A percentile compares a stretch with the other conserved stretches of the same genome.
Evolutionary conservation across 1,140 invertebrate genomes (phyloP).

Genomic region (Diorhabda carinulata): DNA sequence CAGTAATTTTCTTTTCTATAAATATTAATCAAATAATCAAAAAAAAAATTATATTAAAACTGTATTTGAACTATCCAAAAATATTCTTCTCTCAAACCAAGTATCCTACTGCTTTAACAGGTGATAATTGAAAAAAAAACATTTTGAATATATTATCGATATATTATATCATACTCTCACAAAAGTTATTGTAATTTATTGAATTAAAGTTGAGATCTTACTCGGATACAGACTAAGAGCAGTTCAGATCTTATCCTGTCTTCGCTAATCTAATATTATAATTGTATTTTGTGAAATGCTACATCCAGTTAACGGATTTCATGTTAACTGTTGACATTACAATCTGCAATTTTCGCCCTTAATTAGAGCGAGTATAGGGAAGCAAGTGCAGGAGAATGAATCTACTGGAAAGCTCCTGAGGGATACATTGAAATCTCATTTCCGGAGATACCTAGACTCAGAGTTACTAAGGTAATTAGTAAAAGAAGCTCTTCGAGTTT

Average conservation of each 20-base stretch:
- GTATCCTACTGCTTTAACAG: too few species aligned
- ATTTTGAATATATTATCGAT: too few species aligned
- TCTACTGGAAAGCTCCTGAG: conserved; percentile 38
- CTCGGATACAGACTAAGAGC: conserved; percentile 30
- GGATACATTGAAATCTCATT: conserved; percentile 48
- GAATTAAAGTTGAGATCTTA: conserved; percentile 28
- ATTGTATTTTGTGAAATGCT: conserved; percentile 46
- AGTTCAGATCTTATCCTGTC: conserved; percentile 36
- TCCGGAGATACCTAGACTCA: conserved; percentile 35
- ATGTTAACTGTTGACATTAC: conserved; percentile 38
- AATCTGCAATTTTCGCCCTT: conserved; percentile 23
- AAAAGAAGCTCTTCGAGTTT: conserved; percentile 34
- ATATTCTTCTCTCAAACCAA: too few species aligned
- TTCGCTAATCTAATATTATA: conserved; percentile 47
- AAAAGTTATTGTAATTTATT: conserved; percentile 10
- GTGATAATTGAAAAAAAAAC: too few species aligned
- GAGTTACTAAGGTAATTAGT: conserved; percentile 39
- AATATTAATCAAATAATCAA: too few species aligned
- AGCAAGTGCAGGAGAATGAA: conserved; percentile 11
- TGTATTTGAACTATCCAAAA: too few species aligned
- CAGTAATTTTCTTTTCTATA: too few species aligned
- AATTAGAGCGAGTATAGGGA: conserved; percentile 19
- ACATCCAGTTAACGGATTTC: conserved; percentile 46
- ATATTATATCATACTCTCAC: background rate
- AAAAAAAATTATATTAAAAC: too few species aligned